Evolutionary conservation across 2,888 invertebrate species (phyloP), one percentile per base, ranked within the genome.

Genomic region (Dicranocentrus wangi): DNA sequence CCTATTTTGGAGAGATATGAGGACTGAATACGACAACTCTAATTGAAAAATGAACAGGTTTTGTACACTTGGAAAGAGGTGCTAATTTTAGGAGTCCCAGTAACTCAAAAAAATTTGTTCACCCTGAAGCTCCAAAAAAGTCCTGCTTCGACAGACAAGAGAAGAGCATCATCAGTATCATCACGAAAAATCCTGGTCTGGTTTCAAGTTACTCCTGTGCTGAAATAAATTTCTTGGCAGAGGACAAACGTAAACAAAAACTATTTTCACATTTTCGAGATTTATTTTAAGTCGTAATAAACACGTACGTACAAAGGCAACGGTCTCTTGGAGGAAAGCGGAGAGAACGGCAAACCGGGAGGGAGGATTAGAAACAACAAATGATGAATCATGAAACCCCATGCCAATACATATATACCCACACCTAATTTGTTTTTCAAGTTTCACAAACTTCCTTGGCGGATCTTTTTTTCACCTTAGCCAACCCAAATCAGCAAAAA

Each of bases 381-480:
- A 47, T 47, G 47, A 47, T 47, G 47, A n/a, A 47, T 5, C n/a
- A 10, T 32, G 32, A 32, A 32, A 32, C 32, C 15, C 47, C n/a
- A 27, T 60, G 27, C 60, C 28, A 60, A 60, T 17, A 7, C 19
- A 21, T 53, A 21, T 10, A 27, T 25, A 60, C 25, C 2, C 10
- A 17, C n/a, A 60, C 2, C n/a, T 28, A 51, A 51, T 21, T 27
- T n/a, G 2, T 7, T 25, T 60, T 60, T 60, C 32, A 28, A 28
- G n/a, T 60, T 60, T 28, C 60, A 69, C 55, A 69, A 39, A 69
- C 55, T 69, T 69, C 69, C 69, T 69, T 69, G 53, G 55, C 69
- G 55, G 69, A 69, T 69, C 69, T 53, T 69, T 69, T 47, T 32
- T 21, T 21, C 47, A 13, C 55, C 39, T 69, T 8, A 53, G 51